Evolutionary conservation across 2,797 vertebrate genomes (phyloP).

Genomic region (Sylvia borin): DNA sequence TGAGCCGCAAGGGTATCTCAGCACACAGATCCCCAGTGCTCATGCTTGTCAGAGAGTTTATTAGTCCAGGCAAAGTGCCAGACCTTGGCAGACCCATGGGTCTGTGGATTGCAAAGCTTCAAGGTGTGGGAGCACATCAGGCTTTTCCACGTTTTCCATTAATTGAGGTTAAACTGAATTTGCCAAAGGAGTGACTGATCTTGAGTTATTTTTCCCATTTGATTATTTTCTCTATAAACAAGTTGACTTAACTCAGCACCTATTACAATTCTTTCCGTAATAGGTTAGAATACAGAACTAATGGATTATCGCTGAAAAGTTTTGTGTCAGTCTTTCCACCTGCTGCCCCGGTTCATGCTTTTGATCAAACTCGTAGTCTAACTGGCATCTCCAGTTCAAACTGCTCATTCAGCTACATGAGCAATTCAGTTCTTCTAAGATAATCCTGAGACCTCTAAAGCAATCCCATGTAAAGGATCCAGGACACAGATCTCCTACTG

Average conservation of each 20-base stretch:
- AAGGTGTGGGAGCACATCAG: constrained; percentile 30
- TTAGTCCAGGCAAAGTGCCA: constrained; percentile 58
- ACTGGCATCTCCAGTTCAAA: not conserved
- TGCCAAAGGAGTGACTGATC: constrained; percentile 15
- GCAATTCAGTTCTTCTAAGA: not conserved
- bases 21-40: constrained; percentile 18
- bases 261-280: not conserved
- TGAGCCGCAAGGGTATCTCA: constrained; percentile 49
- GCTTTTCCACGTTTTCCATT: constrained; percentile 38
- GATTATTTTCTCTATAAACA: constrained; percentile 46
- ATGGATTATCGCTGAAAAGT: constrained; percentile 9
- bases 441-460: not conserved
- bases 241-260: constrained; percentile 18
- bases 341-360: not conserved
- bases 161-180: constrained; percentile 44
- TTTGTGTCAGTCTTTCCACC: not conserved
- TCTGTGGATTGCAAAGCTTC: constrained; percentile 26
- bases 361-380: not conserved
- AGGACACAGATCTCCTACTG: not conserved
- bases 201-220: constrained; percentile 9
- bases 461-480: not conserved
- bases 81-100: constrained; percentile 35
- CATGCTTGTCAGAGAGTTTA: constrained; percentile 27
- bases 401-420: not conserved
- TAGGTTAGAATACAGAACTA: constrained; percentile 4